Conservation (phyloP, 2,797 vertebrate species). For the Chromis chromis region DNA sequence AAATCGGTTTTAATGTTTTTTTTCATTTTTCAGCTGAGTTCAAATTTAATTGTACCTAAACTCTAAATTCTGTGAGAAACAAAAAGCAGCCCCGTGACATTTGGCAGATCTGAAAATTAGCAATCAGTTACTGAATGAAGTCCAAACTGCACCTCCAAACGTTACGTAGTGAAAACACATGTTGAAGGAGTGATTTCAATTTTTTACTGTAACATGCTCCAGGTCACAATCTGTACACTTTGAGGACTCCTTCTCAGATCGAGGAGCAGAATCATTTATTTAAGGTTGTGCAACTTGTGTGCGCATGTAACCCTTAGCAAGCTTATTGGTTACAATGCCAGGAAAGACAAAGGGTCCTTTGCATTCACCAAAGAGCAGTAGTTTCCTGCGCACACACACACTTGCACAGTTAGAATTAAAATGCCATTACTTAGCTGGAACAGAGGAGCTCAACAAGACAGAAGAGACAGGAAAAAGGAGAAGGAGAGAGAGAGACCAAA, state of each 20-base stretch:
- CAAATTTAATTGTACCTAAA: constrained; percentile 29
- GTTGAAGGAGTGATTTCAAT: constrained; percentile 61
- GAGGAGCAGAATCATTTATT: constrained; percentile 40
- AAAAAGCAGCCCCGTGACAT: constrained; percentile 59
- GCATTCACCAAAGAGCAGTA: constrained; percentile 57
- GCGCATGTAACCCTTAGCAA: constrained; percentile 38
- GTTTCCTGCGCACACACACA: constrained; percentile 56
- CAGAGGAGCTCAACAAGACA: constrained; percentile 56
- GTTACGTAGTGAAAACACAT: constrained; percentile 75
- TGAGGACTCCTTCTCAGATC: constrained; percentile 38
- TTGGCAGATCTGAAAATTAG: constrained; percentile 76
- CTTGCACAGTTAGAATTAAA: constrained; percentile 73
- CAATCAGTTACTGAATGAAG: constrained; percentile 74
- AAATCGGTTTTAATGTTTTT: constrained; percentile 33
- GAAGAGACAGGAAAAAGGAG: constrained; percentile 50
- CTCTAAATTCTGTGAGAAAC: constrained; percentile 44
- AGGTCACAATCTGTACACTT: constrained; percentile 44
- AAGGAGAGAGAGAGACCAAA: constrained; percentile 51
- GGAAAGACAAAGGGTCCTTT: constrained; percentile 65
- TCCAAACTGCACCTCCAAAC: constrained; percentile 69
- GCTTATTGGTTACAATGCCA: constrained; percentile 63
- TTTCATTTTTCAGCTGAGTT: constrained; percentile 41
- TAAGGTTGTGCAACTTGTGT: constrained; percentile 22
- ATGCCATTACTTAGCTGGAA: constrained; percentile 77
- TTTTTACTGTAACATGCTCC: constrained; percentile 57